A percentile compares a stretch with the other conserved stretches of the same genome.
These are phyloP conservation scores for Microplitis demolitor DNA, from an alignment of 1,140 invertebrate genomes.

Conservation along the genomic window DNA sequence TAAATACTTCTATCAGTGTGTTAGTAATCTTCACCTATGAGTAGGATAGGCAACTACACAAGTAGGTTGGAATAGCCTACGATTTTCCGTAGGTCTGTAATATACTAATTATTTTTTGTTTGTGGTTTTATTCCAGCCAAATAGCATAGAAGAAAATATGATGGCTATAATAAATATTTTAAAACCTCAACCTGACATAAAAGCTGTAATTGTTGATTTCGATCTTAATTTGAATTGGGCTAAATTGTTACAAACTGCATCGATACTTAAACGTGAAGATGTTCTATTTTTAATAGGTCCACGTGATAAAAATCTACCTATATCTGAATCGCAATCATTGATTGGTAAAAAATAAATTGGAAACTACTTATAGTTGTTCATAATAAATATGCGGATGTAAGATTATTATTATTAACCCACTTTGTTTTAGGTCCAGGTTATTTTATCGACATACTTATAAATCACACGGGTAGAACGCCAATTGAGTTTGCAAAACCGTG, in stretches of 20 bases:
- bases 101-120: not conserved
- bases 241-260: conserved; percentile 37
- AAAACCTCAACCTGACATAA: conserved; percentile 29
- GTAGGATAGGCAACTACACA: too few relatives aligned
- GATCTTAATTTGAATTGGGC: conserved; percentile 38
- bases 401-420: not conserved
- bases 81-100: too few relatives aligned
- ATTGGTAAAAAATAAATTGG: conserved; percentile 8
- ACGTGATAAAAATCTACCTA: conserved; percentile 30
- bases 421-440: conserved; percentile 56
- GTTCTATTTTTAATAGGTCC: conserved; percentile 39
- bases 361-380: not conserved
- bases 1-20: too few relatives aligned
- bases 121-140: conserved; percentile 32
- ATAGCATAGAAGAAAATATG: conserved; percentile 13
- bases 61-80: too few relatives aligned
- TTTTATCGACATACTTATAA: conserved; percentile 58
- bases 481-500: conserved; percentile 64
- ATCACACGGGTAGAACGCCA: conserved; percentile 52
- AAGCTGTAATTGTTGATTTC: conserved; percentile 48
- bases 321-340: conserved; percentile 18
- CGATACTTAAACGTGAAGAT: conserved; percentile 33
- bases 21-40: too few relatives aligned
- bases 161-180: conserved; percentile 7
- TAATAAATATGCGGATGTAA: conserved; percentile 11